Percentiles rank a stretch among this genome's conserved stretches.
Conservation (phyloP, 2,888 invertebrate genomes). For the Pterostichus madidus region DNA sequence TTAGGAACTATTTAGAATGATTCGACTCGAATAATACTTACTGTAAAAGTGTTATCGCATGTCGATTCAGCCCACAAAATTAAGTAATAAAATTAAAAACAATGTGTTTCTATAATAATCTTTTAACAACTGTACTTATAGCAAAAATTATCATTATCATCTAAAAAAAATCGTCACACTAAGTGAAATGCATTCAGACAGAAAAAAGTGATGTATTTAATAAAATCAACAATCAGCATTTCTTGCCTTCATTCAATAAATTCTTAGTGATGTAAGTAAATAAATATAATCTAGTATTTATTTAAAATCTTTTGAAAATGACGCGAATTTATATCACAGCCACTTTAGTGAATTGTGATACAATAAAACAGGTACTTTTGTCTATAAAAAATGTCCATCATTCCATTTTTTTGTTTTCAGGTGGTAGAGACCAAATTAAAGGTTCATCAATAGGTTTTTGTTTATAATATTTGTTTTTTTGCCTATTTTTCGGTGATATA, state of each 20-base stretch:
- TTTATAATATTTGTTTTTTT: slow-evolving; percentile 18
- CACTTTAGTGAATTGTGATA: background rate
- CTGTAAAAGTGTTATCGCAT: background rate
- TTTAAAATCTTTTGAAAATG: too few species aligned
- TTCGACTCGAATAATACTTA: background rate
- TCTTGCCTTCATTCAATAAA: slow-evolving; percentile 8
- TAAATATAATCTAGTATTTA: too few species aligned
- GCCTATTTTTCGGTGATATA: too few species aligned
- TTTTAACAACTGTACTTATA: background rate
- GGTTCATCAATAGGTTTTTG: slow-evolving; percentile 32
- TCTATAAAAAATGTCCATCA: too few species aligned
- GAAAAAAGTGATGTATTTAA: background rate
- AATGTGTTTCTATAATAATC: slow-evolving; percentile 6
- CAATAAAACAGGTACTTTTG: slow-evolving; percentile 21
- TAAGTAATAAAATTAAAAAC: slow-evolving; percentile 1
- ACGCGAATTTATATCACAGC: background rate
- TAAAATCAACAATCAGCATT: background rate
- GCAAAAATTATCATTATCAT: too few species aligned
- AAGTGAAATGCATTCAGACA: background rate
- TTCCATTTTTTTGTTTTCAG: slow-evolving; percentile 33
- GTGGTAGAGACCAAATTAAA: slow-evolving; percentile 45
- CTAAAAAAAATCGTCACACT: background rate
- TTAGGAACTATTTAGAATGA: too few species aligned
- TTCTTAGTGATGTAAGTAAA: background rate
- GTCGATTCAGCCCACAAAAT: slow-evolving; percentile 24